These are phyloP conservation scores for Caenorhabditis inopinata DNA, from an alignment of 1,140 invertebrate species.

Conservation along the genomic window DNA sequence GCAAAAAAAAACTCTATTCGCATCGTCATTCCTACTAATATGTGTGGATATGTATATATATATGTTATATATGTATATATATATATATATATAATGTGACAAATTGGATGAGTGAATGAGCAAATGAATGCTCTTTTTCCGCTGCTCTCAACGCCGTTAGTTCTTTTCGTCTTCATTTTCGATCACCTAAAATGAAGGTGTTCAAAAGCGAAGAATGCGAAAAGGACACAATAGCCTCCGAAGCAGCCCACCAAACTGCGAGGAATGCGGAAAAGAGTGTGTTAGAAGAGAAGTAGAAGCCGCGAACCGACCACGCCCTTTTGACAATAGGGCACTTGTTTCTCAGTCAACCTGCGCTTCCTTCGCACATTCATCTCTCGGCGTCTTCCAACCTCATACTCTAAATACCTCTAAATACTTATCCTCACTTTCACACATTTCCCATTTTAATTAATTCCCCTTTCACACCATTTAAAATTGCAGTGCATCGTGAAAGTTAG, in stretches of 20 bases:
- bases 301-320: slow-evolving; percentile 25
- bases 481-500: neutral
- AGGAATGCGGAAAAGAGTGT: neutral
- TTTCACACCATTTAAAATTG: no score
- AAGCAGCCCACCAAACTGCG: neutral
- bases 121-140: slow-evolving; percentile 13
- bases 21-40: slow-evolving; percentile 29
- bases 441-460: neutral
- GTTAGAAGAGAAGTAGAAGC: neutral
- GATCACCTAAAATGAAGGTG: slow-evolving; percentile 2
- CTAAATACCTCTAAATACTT: slow-evolving; percentile 13
- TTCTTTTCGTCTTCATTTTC: neutral
- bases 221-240: slow-evolving; percentile 14
- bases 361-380: neutral
- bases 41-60: slow-evolving; percentile 27
- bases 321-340: slow-evolving; percentile 31
- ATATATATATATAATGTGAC: no score
- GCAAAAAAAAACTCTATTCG: neutral
- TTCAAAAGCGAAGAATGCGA: neutral
- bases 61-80: no score
- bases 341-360: slow-evolving; percentile 16
- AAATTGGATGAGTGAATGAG: slow-evolving; percentile 27
- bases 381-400: neutral
- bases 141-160: neutral
- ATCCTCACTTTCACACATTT: neutral